phyloP scores from a whole-genome alignment of 2,113 vertebrate species.

The Eira barbara region DNA sequence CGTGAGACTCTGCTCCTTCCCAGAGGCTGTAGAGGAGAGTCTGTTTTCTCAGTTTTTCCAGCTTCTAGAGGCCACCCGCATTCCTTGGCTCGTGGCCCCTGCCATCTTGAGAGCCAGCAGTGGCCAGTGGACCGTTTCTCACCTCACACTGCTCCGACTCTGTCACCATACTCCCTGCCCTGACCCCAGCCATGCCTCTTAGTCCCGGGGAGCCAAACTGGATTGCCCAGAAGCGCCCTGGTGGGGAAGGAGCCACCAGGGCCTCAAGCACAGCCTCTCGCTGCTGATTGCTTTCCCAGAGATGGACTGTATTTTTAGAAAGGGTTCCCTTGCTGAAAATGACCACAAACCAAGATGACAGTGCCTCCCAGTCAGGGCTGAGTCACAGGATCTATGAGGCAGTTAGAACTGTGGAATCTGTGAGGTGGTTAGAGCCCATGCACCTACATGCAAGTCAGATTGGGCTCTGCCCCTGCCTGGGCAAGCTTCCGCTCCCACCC shows the following conservation, averaged over 20 bases:
- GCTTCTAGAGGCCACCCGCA: not conserved
- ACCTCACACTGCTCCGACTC: not conserved
- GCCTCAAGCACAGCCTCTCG: not conserved
- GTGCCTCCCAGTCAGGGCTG: not conserved
- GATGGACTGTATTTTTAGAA: not conserved
- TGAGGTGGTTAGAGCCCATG: not conserved
- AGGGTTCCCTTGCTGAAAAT: not conserved
- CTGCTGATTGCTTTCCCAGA: not conserved
- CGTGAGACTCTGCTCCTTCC: not conserved
- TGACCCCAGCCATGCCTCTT: not conserved
- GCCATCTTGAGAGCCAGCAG: not conserved
- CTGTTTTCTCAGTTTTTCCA: not conserved
- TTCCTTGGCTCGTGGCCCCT: not conserved
- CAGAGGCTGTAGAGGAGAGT: not conserved
- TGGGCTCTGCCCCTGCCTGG: not conserved
- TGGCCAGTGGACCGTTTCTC: too few species aligned
- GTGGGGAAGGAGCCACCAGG: not conserved
- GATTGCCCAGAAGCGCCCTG: not conserved
- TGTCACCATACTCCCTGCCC: not conserved
- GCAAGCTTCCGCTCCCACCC: not conserved
- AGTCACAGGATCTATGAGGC: not conserved
- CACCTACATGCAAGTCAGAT: not conserved
- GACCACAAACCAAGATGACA: not conserved
- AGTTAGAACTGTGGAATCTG: not conserved
- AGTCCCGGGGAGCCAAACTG: not conserved